These are phyloP conservation scores for Pheucticus melanocephalus DNA, from an alignment of 2,113 vertebrate genomes.

Conservation along the genomic window DNA sequence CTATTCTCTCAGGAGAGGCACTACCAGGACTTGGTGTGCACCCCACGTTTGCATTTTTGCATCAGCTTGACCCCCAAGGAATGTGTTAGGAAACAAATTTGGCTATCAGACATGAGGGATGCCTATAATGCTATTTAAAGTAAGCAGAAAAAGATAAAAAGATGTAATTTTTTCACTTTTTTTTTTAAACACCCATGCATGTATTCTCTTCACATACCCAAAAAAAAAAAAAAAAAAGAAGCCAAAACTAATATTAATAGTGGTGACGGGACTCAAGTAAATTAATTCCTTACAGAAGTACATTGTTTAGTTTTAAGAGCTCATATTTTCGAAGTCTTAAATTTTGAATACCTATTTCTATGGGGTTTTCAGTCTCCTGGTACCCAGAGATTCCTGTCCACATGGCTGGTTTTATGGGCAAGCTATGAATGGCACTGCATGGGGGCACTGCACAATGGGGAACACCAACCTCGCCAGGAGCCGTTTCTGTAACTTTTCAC, in stretches of 20 bases:
- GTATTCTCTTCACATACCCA: neutral
- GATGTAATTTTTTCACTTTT: neutral
- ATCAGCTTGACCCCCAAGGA: neutral
- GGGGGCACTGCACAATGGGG: conserved; percentile 59
- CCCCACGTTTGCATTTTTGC: neutral
- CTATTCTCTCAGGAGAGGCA: conserved; percentile 9
- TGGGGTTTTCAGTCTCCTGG: conserved; percentile 44
- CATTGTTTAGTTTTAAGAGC: conserved; percentile 67
- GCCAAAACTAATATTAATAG: conserved; percentile 55
- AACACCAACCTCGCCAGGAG: conserved; percentile 64
- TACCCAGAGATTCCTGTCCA: conserved; percentile 53
- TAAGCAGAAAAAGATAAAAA: conserved; percentile 7
- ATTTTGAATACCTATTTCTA: conserved; percentile 65
- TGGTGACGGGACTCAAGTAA: neutral
- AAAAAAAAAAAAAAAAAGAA: neutral
- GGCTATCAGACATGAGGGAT: neutral
- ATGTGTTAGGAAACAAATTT: neutral
- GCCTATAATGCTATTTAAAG: conserved; percentile 6
- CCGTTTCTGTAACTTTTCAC: conserved; percentile 46
- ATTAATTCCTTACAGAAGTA: conserved; percentile 64
- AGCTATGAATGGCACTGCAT: conserved; percentile 53
- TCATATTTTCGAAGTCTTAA: conserved; percentile 65
- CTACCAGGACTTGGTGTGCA: neutral
- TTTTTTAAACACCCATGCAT: neutral
- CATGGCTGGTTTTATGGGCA: conserved; percentile 65